A percentile compares a stretch with the other conserved stretches of the same genome.
These are phyloP conservation scores for Coenobita brevimanus DNA, from an alignment of 1,140 invertebrate species.

Conservation along the genomic window DNA sequence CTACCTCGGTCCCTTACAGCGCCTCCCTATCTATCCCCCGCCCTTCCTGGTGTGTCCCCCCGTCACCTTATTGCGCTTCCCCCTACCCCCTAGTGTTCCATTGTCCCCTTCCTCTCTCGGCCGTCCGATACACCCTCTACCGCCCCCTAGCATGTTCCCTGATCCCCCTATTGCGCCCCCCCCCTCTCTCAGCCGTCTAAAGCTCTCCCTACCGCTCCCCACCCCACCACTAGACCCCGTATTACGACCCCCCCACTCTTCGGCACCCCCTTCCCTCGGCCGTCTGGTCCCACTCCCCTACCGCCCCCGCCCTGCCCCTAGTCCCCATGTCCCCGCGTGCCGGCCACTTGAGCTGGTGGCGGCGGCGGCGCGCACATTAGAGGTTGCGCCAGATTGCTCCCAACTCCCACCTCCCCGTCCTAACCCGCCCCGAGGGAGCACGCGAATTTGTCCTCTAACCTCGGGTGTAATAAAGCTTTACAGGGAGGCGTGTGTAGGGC, in stretches of 20 bases:
- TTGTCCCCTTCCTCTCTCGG: slow-evolving; percentile 1
- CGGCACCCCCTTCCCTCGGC: not conserved
- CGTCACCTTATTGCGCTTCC: not conserved
- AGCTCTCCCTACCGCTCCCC: too few relatives aligned
- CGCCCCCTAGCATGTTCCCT: too few relatives aligned
- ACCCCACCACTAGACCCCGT: too few relatives aligned
- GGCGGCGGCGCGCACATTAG: slow-evolving; percentile 52
- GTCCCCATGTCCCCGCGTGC: slow-evolving; percentile 32
- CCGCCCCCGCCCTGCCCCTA: not conserved
- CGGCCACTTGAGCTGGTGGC: slow-evolving; percentile 56
- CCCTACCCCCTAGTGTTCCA: not conserved
- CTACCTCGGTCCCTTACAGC: not conserved
- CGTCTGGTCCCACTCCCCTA: not conserved
- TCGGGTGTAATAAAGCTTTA: slow-evolving; percentile 46
- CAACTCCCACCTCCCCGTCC: slow-evolving; percentile 30
- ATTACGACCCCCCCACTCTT: too few relatives aligned
- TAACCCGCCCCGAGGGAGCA: slow-evolving; percentile 41
- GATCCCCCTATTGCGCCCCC: too few relatives aligned
- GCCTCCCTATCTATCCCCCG: too few relatives aligned
- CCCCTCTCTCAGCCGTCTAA: too few relatives aligned
- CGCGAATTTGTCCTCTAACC: slow-evolving; percentile 53
- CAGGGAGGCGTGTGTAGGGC: not conserved
- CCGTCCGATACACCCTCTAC: not conserved
- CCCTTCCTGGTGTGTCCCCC: too few relatives aligned
- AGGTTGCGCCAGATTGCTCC: slow-evolving; percentile 63